A percentile compares a stretch with the other conserved stretches of the same genome.
Evolutionary conservation across 2,797 vertebrate species (phyloP).

Genomic region (Diceros bicornis): DNA sequence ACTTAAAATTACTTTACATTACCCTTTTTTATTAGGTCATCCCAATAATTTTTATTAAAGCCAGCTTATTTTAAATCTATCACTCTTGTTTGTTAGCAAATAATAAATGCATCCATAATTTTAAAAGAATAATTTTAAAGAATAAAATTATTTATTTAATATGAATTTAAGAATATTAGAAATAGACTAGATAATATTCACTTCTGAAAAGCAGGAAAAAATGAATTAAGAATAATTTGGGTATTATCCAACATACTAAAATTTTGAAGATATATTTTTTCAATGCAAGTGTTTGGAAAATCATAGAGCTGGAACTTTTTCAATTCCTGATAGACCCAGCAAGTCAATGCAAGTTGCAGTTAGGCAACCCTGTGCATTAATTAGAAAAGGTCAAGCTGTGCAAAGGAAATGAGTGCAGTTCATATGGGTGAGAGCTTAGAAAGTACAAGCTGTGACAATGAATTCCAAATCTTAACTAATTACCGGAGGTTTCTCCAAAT

Average conservation of each 20-base stretch:
- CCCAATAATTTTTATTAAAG: neutral
- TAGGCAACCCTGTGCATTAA: slow-evolving; percentile 82
- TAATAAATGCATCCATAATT: neutral
- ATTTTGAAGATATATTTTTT: slow-evolving; percentile 19
- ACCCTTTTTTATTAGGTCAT: neutral
- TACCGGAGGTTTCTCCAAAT: slow-evolving; percentile 76
- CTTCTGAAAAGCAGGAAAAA: slow-evolving; percentile 28
- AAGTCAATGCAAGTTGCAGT: slow-evolving; percentile 37
- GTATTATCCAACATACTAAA: neutral
- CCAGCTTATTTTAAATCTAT: neutral
- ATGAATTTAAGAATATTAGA: neutral
- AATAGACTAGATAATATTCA: neutral
- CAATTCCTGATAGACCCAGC: slow-evolving; percentile 70
- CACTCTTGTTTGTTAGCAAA: neutral
- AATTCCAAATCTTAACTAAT: slow-evolving; percentile 85
- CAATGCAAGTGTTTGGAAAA: slow-evolving; percentile 52
- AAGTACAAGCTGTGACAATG: slow-evolving; percentile 86
- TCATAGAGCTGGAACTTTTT: slow-evolving; percentile 65
- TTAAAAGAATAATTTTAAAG: neutral
- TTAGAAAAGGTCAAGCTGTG: slow-evolving; percentile 87
- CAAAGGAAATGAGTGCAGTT: slow-evolving; percentile 83
- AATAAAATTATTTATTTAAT: neutral
- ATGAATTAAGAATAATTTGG: neutral
- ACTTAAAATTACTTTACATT: neutral
- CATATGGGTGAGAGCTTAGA: slow-evolving; percentile 75